Evolutionary conservation across 1,140 invertebrate species (phyloP).

Genomic region (Drosophila watanabei): DNA sequence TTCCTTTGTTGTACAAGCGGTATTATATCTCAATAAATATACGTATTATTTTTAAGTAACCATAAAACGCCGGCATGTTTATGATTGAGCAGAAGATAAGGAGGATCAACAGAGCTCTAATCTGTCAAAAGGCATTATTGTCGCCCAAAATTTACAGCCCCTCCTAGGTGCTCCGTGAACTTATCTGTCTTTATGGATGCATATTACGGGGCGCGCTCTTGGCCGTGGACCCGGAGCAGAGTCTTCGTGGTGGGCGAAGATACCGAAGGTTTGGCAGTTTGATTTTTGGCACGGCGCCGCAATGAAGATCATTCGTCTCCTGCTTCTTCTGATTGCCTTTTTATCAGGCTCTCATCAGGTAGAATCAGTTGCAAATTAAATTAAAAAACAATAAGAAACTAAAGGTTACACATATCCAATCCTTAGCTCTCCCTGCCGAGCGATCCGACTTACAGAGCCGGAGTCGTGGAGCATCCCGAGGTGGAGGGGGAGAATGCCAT

Average conservation of each 20-base stretch:
- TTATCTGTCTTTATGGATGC: constrained; percentile 23
- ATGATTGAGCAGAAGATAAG: background rate
- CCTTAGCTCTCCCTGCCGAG: constrained; percentile 84
- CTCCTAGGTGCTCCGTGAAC: background rate
- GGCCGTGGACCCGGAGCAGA: background rate
- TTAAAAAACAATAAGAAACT: background rate
- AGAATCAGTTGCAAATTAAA: too few species aligned
- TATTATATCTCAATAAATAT: constrained; percentile 4
- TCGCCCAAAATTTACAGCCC: background rate
- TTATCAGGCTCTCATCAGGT: constrained; percentile 18
- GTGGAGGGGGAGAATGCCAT: constrained; percentile 1
- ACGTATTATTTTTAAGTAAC: background rate
- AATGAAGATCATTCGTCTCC: constrained; percentile 11
- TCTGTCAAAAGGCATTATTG: constrained; percentile 13
- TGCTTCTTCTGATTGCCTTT: constrained; percentile 2
- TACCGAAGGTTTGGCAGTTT: constrained; percentile 7
- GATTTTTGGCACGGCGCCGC: background rate
- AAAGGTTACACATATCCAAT: background rate
- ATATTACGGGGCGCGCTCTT: constrained; percentile 1
- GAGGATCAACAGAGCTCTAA: constrained; percentile 8
- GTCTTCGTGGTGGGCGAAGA: constrained; percentile 15
- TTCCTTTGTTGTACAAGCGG: background rate
- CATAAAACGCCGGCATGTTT: background rate
- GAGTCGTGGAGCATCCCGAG: constrained; percentile 86
- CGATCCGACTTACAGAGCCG: constrained; percentile 86